phyloP scores from a whole-genome alignment of 1,140 invertebrate genomes.

The Microplitis mediator region DNA sequence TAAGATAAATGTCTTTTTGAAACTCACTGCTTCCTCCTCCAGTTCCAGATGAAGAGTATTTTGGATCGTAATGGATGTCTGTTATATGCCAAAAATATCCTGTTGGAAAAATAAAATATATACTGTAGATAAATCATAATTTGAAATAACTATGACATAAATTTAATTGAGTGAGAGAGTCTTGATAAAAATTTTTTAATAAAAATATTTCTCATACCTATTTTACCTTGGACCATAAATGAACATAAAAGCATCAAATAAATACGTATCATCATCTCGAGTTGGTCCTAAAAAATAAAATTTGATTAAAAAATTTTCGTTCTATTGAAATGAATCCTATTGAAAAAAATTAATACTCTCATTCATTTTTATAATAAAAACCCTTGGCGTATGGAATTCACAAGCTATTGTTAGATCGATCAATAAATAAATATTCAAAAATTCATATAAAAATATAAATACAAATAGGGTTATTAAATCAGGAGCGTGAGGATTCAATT shows the following conservation, averaged over 20 bases:
- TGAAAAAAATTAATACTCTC: background rate
- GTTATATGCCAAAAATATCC: slow-evolving; percentile 93
- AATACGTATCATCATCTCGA: slow-evolving; percentile 57
- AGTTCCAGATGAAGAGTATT: slow-evolving; percentile 76
- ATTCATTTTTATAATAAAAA: background rate
- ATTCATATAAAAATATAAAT: background rate
- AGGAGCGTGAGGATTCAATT: background rate
- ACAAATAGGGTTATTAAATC: background rate
- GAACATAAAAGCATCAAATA: slow-evolving; percentile 56
- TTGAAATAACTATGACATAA: background rate
- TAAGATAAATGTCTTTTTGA: background rate
- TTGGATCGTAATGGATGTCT: slow-evolving; percentile 85
- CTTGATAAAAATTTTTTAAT: no score
- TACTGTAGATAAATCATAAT: background rate
- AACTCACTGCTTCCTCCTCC: slow-evolving; percentile 71
- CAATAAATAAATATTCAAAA: background rate
- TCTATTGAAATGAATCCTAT: background rate
- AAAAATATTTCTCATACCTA: slow-evolving; percentile 44
- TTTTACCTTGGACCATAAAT: slow-evolving; percentile 55
- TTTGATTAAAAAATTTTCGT: background rate
- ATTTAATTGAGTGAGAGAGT: no score
- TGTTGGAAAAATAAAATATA: slow-evolving; percentile 63
- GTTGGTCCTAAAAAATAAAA: slow-evolving; percentile 20
- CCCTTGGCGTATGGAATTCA: background rate
- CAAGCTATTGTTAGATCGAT: background rate